These are phyloP conservation scores for Drosophila tsacasi DNA, from an alignment of 1,140 invertebrate species.

Conservation along the genomic window DNA sequence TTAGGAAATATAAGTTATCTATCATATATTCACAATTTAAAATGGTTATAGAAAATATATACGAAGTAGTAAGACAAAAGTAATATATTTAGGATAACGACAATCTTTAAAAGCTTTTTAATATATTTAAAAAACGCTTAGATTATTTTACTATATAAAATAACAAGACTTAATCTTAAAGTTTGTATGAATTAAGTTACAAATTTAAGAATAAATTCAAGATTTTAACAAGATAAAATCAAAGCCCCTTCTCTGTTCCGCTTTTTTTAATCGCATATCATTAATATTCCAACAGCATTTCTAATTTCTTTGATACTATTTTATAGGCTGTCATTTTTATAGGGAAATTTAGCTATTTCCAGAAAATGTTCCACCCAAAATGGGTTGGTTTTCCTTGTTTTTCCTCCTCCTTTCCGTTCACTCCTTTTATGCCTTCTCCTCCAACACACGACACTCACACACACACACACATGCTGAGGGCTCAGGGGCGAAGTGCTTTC, in stretches of 20 bases:
- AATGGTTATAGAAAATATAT: not conserved
- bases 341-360: not conserved
- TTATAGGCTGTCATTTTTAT: constrained; percentile 9
- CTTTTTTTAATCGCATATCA: not conserved
- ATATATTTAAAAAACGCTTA: not conserved
- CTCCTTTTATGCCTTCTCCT: constrained; percentile 5
- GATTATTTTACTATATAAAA: not conserved
- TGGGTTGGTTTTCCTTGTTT: constrained; percentile 13
- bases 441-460: not conserved
- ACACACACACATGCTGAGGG: constrained; percentile 11
- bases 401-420: not conserved
- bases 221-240: not conserved
- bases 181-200: not conserved
- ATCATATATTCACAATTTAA: too few species aligned
- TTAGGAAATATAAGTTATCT: too few species aligned
- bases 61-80: not conserved
- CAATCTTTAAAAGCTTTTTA: not conserved
- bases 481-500: constrained; percentile 62
- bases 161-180: not conserved
- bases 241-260: not conserved
- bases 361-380: constrained; percentile 1
- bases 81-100: not conserved
- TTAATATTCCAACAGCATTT: not conserved
- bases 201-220: not conserved
- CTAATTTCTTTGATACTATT: not conserved